Conservation (phyloP, 2,888 invertebrate genomes). For the Agrotis segetum region DNA sequence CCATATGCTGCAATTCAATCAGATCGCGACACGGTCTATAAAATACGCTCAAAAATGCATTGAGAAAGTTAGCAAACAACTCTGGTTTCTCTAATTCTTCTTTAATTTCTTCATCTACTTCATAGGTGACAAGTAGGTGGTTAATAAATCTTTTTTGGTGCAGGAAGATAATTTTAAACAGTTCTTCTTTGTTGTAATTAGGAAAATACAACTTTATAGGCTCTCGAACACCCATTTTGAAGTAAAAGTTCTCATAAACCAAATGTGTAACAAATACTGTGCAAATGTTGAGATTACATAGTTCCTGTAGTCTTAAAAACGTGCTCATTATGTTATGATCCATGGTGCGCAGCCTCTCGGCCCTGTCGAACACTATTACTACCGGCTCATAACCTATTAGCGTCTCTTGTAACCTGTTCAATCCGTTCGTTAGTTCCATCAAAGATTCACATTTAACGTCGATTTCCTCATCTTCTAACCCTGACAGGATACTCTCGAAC, state of each 20-base stretch:
- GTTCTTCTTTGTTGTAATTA: conserved; percentile 95
- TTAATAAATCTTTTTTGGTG: conserved; percentile 80
- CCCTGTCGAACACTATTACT: conserved; percentile 95
- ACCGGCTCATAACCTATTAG: conserved; percentile 83
- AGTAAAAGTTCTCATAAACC: conserved; percentile 95
- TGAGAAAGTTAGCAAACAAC: conserved; percentile 95
- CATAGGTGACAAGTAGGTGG: conserved; percentile 75
- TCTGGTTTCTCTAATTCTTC: conserved; percentile 84
- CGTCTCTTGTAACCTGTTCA: conserved; percentile 80
- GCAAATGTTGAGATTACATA: conserved; percentile 93
- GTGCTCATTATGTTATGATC: conserved; percentile 94
- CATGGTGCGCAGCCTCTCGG: conserved; percentile 94
- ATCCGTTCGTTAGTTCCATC: conserved; percentile 91
- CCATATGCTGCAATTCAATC: conserved; percentile 95
- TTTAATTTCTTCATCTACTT: conserved; percentile 74
- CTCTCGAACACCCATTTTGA: conserved; percentile 93
- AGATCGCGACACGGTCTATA: conserved; percentile 96
- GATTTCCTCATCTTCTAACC: conserved; percentile 85
- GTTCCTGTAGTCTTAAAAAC: conserved; percentile 94
- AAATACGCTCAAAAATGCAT: conserved; percentile 96
- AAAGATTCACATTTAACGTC: conserved; percentile 92
- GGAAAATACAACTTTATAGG: conserved; percentile 94
- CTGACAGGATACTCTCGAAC: conserved; percentile 94
- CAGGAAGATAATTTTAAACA: conserved; percentile 86
- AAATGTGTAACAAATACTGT: conserved; percentile 95